phyloP scores from a whole-genome alignment of 1,140 invertebrate genomes.

The Drosophila sucinea region DNA sequence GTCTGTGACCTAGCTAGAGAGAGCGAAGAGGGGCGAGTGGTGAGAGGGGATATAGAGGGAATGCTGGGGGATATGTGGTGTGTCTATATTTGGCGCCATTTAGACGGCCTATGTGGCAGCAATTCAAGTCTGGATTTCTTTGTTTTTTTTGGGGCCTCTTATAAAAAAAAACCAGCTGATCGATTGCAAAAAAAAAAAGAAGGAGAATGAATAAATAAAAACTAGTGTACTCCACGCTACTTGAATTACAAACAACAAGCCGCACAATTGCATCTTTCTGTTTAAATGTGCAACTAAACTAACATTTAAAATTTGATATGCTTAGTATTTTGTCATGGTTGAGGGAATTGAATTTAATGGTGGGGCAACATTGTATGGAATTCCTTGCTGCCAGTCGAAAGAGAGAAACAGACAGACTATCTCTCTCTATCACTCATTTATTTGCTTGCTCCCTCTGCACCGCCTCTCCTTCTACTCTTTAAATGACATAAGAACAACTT shows the following conservation, averaged over 20 bases:
- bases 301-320: slow-evolving; percentile 15
- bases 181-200: slow-evolving; percentile 4
- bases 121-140: neutral
- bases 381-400: neutral
- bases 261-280: slow-evolving; percentile 2
- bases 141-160: neutral
- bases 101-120: slow-evolving; percentile 15
- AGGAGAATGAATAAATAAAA: neutral
- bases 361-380: neutral
- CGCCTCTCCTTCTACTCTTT: neutral
- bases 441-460: neutral
- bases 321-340: slow-evolving; percentile 13
- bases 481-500: slow-evolving; percentile 14
- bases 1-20: slow-evolving; percentile 23
- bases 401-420: neutral
- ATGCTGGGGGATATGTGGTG: slow-evolving; percentile 1
- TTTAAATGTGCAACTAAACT: slow-evolving; percentile 21
- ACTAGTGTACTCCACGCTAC: slow-evolving; percentile 17
- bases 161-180: slow-evolving; percentile 25
- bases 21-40: neutral
- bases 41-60: neutral
- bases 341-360: slow-evolving; percentile 4
- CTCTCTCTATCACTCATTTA: neutral
- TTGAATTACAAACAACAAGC: slow-evolving; percentile 34
- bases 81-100: slow-evolving; percentile 18